Base-by-base conservation (phyloP, 2,113 vertebrate genomes). In the Regulus satrapa region DNA sequence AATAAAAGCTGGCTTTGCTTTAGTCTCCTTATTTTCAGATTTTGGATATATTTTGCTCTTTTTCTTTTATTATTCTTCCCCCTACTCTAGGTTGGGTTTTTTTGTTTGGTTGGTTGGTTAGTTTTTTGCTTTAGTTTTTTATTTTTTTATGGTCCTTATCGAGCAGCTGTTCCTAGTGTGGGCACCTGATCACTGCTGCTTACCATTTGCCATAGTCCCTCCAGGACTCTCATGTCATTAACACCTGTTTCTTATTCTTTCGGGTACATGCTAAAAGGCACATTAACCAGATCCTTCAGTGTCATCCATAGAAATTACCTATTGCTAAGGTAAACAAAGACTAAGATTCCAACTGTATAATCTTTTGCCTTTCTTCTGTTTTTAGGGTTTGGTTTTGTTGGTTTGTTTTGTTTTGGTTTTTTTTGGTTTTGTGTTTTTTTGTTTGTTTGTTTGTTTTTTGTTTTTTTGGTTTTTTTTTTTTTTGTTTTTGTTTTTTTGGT, bases 121-220 rank as follows among this genome's bases (percentile, higher is more conserved):
- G 59, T 56, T 51, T 66, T 3, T 52, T 49, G 14, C 13, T 54
- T 87, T 38, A 1, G 18, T 48, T 52, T 66, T n/a, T 8, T 18
- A 48, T 36, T 73, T 73, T 73, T 85, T 91, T 17, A 92, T 95
- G 10, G 58, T 78, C 46, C 55, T 94, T 80, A 96, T 96, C 87
- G 95, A 96, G 77, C 94, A 96, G 96, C 89, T 96, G 93, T 89
- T 96, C 74, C 36, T 93, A 45, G 20, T 69, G 82, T 88, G 58
- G 77, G 94, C 0, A 3, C 58, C 74, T 85, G 74, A 87, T 97
- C 74, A 56, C 56, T 95, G 88, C 80, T 86, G 54, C 85, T 96
- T 89, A 31, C 95, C 71, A 88, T 89, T 73, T 78, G 52, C 88
- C 79, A 26, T 24, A 28, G 43, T 77, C 72, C 72, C 81, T 72